Percentiles rank a stretch among this genome's conserved stretches.
Evolutionary conservation across 2,797 vertebrate species (phyloP).

Genomic region (Galaxias olidus): DNA sequence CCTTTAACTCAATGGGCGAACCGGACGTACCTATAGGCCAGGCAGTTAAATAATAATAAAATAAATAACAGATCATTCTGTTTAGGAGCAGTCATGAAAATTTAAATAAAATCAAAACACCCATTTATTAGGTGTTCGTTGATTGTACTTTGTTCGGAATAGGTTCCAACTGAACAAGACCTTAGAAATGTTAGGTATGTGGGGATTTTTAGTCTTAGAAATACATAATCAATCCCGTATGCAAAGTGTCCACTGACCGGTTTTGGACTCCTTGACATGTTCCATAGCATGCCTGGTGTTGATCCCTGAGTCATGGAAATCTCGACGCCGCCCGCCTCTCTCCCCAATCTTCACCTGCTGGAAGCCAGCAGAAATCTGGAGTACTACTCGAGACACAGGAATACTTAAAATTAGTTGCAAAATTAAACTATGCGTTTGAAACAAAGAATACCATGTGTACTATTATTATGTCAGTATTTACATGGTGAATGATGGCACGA

Average conservation of each 20-base stretch:
- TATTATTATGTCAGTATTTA: background rate
- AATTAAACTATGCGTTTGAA: background rate
- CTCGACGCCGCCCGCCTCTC: slow-evolving; percentile 84
- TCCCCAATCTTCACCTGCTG: slow-evolving; percentile 86
- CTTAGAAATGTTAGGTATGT: too few relatives aligned
- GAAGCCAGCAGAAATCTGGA: slow-evolving; percentile 87
- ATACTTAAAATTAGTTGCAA: background rate
- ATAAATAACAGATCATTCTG: too few relatives aligned
- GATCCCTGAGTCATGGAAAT: slow-evolving; percentile 85
- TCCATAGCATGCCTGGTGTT: slow-evolving; percentile 87
- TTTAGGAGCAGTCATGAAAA: too few relatives aligned
- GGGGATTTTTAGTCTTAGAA: background rate
- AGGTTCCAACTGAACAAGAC: too few relatives aligned
- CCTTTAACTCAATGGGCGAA: slow-evolving; percentile 67
- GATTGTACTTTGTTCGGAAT: too few relatives aligned
- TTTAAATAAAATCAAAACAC: too few relatives aligned
- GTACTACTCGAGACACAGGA: slow-evolving; percentile 39
- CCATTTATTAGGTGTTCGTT: too few relatives aligned
- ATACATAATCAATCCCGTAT: background rate
- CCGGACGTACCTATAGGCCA: slow-evolving; percentile 82
- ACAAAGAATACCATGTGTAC: background rate
- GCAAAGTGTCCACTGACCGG: slow-evolving; percentile 61
- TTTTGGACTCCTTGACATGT: slow-evolving; percentile 88
- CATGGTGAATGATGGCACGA: background rate
- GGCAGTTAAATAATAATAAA: background rate